phyloP scores from a whole-genome alignment of 2,113 vertebrate genomes.

The Cebidichthys violaceus region DNA sequence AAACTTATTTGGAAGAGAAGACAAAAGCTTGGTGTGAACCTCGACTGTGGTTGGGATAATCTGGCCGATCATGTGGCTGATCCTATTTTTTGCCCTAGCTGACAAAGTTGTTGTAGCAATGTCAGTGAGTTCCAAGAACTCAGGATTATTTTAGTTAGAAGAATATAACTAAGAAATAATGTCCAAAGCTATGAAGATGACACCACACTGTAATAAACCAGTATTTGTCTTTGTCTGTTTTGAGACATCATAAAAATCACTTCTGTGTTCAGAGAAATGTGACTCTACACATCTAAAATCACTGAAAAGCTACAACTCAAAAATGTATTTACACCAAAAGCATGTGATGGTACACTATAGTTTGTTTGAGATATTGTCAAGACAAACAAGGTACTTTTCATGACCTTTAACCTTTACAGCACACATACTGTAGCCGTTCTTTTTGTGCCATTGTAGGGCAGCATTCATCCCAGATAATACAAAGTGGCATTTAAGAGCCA shows the following conservation, averaged over 20 bases:
- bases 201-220: neutral
- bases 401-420: constrained; percentile 15
- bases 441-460: constrained; percentile 5
- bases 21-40: no score
- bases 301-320: neutral
- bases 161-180: neutral
- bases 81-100: neutral
- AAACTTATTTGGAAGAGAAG: neutral
- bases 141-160: neutral
- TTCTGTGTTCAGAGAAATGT: no score
- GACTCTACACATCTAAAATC: neutral
- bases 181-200: neutral
- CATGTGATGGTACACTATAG: neutral
- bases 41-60: no score
- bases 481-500: constrained; percentile 45
- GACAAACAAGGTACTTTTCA: neutral
- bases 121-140: neutral
- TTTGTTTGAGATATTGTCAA: neutral
- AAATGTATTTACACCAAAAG: neutral
- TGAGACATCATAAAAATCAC: neutral
- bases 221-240: neutral
- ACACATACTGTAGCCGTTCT: neutral
- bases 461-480: constrained; percentile 34
- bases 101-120: neutral
- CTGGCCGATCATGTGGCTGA: no score